Evolutionary conservation across 1,140 invertebrate genomes (phyloP).

Genomic region (Stratiolaelaps scimitus): DNA sequence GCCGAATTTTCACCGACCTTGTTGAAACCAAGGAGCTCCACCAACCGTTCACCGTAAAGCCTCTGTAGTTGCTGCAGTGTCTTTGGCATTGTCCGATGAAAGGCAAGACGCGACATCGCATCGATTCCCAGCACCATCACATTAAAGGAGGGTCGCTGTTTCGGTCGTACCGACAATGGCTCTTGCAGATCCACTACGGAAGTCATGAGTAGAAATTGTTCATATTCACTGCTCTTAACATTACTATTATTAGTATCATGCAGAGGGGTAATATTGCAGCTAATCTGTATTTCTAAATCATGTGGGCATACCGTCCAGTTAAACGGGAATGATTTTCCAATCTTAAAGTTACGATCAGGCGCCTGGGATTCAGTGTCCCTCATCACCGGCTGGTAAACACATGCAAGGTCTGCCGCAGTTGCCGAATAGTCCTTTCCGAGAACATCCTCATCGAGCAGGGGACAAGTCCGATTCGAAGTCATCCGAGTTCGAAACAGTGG

Average conservation of each 20-base stretch:
- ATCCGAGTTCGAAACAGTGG: too few relatives aligned
- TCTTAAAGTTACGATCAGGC: background rate
- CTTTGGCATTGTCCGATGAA: background rate
- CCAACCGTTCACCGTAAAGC: too few relatives aligned
- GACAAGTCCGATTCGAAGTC: background rate
- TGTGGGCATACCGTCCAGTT: background rate
- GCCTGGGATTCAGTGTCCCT: background rate
- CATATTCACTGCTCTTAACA: background rate
- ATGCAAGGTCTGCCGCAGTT: background rate
- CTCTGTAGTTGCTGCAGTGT: too few relatives aligned
- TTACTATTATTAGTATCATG: background rate
- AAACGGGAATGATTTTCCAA: background rate
- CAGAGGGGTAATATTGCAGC: background rate
- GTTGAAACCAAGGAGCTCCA: background rate
- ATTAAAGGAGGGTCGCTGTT: too few relatives aligned
- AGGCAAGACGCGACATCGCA: background rate
- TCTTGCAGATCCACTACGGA: too few relatives aligned
- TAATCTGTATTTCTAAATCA: background rate
- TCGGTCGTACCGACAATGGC: too few relatives aligned
- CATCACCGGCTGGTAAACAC: background rate
- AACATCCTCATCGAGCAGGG: background rate
- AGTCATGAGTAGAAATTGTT: background rate
- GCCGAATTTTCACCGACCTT: too few relatives aligned
- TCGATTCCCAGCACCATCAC: background rate
- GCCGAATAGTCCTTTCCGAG: background rate